Percentiles rank a stretch among this genome's conserved stretches.
Evolutionary conservation across 37 sponge, comb jelly and placozoan species (phyloP).

Genomic region (Dysidea cf. avara): DNA sequence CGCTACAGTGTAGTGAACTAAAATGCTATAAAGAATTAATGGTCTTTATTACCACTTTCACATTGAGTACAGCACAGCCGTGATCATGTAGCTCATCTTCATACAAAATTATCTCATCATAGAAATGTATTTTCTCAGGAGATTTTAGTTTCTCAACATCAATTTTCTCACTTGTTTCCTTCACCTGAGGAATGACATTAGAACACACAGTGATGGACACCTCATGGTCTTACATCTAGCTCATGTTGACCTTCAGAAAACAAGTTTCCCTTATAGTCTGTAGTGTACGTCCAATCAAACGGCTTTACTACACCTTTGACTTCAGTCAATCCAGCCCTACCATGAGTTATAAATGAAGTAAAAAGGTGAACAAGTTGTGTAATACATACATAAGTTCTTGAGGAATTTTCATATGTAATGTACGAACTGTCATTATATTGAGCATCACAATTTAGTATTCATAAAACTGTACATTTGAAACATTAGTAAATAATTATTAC

Average conservation of each 20-base stretch:
- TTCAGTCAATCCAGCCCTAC: conserved; percentile 27
- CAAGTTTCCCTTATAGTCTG: conserved; percentile 71
- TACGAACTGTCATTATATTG: no score
- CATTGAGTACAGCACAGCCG: conserved; percentile 73
- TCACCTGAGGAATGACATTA: conserved; percentile 19
- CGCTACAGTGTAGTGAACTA: conserved; percentile 44
- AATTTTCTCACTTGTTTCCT: conserved; percentile 65
- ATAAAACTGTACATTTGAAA: no score
- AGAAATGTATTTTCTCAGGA: conserved; percentile 82
- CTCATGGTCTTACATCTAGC: neutral
- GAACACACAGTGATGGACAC: neutral
- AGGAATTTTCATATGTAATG: no score
- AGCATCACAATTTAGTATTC: no score
- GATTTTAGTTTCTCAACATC: conserved; percentile 72
- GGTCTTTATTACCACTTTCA: conserved; percentile 69
- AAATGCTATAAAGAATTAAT: neutral
- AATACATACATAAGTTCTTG: no score
- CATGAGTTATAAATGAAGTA: no score
- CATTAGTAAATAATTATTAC: no score
- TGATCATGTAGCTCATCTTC: conserved; percentile 98
- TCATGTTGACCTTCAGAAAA: neutral
- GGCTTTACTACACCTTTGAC: conserved; percentile 70
- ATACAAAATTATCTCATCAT: conserved; percentile 80
- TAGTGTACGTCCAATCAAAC: conserved; percentile 97
- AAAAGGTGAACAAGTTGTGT: no score